Percentiles rank a stretch among this genome's conserved stretches.
These are phyloP conservation scores for Mormyrus hasselquistii DNA, from an alignment of 2,797 vertebrate genomes.

Conservation along the genomic window DNA sequence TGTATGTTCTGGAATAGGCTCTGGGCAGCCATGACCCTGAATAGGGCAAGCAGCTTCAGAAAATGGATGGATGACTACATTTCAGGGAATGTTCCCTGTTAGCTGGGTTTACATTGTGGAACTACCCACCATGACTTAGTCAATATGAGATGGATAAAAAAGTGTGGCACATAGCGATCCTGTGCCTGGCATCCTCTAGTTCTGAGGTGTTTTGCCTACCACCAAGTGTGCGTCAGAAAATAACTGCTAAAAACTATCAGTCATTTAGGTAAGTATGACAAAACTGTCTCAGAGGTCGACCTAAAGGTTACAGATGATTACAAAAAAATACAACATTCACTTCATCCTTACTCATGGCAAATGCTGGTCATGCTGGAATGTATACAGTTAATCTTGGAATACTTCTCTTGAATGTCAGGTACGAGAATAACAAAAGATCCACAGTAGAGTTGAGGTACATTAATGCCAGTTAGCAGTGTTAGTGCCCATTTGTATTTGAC, in stretches of 20 bases:
- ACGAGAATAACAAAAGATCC: neutral
- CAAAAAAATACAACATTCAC: neutral
- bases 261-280: neutral
- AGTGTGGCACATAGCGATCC: neutral
- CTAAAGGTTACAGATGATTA: neutral
- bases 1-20: neutral
- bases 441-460: neutral
- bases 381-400: neutral
- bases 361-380: neutral
- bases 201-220: neutral
- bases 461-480: neutral
- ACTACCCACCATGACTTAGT: neutral
- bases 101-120: neutral
- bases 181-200: neutral
- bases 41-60: neutral
- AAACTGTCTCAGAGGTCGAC: neutral
- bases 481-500: neutral
- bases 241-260: neutral
- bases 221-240: neutral
- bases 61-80: neutral
- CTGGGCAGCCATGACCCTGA: neutral
- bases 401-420: neutral
- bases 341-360: neutral
- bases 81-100: neutral
- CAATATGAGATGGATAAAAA: neutral